Evolutionary conservation across 1,140 invertebrate species (phyloP).

Genomic region (Drosophila sulfurigaster): DNA sequence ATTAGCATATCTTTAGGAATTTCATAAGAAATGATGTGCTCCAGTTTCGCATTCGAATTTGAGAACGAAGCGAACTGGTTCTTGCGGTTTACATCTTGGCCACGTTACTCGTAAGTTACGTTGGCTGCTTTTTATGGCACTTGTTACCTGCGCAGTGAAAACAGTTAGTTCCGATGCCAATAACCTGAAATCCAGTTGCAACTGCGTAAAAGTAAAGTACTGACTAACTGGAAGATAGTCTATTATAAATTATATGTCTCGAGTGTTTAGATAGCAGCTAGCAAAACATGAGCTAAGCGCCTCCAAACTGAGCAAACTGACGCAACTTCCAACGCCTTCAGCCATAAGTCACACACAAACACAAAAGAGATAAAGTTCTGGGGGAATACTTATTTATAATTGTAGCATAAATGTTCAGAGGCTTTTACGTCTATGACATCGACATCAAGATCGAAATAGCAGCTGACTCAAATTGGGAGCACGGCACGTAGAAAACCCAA

Average conservation of each 20-base stretch:
- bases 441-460: conserved; percentile 57
- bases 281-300: conserved; percentile 34
- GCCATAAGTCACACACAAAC: not conserved
- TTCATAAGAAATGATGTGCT: conserved; percentile 31
- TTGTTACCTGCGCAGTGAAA: conserved; percentile 48
- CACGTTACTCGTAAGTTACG: conserved; percentile 3
- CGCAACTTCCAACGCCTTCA: conserved; percentile 28
- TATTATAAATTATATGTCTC: conserved; percentile 23
- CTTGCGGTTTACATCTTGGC: conserved; percentile 46
- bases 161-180: conserved; percentile 79
- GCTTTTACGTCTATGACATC: conserved; percentile 15
- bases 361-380: conserved; percentile 11
- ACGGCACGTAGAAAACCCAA: conserved; percentile 25
- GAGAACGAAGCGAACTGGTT: conserved; percentile 62
- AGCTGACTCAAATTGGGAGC: conserved; percentile 70
- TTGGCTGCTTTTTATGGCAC: conserved; percentile 42
- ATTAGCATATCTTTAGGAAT: conserved; percentile 23
- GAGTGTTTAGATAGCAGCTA: conserved; percentile 5
- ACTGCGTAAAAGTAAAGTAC: conserved; percentile 9
- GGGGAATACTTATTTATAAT: conserved; percentile 65
- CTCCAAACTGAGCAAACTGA: conserved; percentile 21
- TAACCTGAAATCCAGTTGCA: conserved; percentile 49
- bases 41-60: conserved; percentile 49
- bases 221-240: not conserved
- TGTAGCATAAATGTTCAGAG: conserved; percentile 60